Evolutionary conservation across 2,113 vertebrate genomes (phyloP), one percentile per base, ranked within the genome.

Genomic region (Tragelaphus scriptus): DNA sequence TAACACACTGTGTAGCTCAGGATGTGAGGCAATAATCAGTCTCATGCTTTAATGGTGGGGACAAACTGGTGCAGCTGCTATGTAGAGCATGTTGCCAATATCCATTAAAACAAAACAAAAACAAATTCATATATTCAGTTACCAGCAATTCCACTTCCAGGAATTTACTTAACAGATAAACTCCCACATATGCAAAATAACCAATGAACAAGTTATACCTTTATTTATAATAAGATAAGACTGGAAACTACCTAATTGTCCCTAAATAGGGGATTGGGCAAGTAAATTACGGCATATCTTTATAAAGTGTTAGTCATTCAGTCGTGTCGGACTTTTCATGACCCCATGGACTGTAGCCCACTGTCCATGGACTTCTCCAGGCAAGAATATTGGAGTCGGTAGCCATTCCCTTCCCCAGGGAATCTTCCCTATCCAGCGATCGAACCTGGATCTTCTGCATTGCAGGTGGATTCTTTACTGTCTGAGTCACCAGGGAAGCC

Each of bases 211-310:
- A 93, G 68, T 81, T 75, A 89, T 15, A 85, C n/a, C 19, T 88
- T 91, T 88, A 63, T 61, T 53, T 85, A 15, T 96, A 75, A 79
- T 21, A 95, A 30, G 40, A 86, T 75, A 91, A 36, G 44, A 86
- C 30, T 92, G 77, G 92, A 95, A 95, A 95, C 90, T 58, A 90
- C 49, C 58, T 90, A 92, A 82, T 68, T 79, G 63, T 96, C 94
- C 5, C 2, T 40, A 61, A 90, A 88, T 9, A 85, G 28, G n/a
- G 26, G 44, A 63, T 30, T 47, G 68, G 68, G 23, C 79, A 91
- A 93, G 49, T 71, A 71, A 95, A 90, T 85, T 61, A 88, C 63
- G 28, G 36, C 21, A 15, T 40, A 7, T 44, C 85, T 30, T 92
- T 88, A 90, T 63, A 71, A 95, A 77, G 6, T 44, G 23, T 77